These are phyloP conservation scores for Caenorhabditis doughertyi DNA, from an alignment of 2,888 invertebrate genomes.

Conservation along the genomic window DNA sequence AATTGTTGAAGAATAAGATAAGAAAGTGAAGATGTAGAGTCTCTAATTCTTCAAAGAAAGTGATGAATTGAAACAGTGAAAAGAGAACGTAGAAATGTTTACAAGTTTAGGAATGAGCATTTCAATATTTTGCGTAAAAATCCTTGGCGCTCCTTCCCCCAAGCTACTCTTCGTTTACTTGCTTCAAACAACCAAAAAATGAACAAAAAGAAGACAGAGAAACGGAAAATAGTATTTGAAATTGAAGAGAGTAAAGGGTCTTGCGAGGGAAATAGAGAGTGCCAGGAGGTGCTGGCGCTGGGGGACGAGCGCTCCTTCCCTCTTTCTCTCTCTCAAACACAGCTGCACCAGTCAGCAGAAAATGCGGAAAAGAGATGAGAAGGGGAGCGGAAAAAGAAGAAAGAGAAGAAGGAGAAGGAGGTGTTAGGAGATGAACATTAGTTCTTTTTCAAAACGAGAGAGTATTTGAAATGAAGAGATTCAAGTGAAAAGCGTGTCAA, in stretches of 20 bases:
- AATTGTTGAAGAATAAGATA: neutral
- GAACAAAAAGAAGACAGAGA: slow-evolving; percentile 45
- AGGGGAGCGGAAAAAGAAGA: neutral
- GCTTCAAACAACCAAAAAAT: slow-evolving; percentile 22
- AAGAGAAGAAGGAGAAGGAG: neutral
- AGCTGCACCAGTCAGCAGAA: slow-evolving; percentile 35
- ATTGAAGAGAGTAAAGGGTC: slow-evolving; percentile 38
- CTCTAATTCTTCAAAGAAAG: neutral
- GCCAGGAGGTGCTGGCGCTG: slow-evolving; percentile 56
- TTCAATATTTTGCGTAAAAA: slow-evolving; percentile 45
- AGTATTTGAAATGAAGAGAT: slow-evolving; percentile 11
- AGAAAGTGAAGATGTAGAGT: no score
- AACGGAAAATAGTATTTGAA: slow-evolving; percentile 26
- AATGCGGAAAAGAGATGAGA: neutral
- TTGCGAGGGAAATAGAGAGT: slow-evolving; percentile 41
- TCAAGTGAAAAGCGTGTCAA: slow-evolving; percentile 27
- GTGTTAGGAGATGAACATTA: slow-evolving; percentile 29
- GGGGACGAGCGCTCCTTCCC: no score
- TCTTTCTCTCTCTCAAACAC: slow-evolving; percentile 38
- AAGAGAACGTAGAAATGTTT: neutral
- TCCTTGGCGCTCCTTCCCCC: slow-evolving; percentile 4
- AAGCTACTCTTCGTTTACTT: slow-evolving; percentile 23
- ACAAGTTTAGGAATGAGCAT: slow-evolving; percentile 10
- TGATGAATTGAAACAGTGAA: neutral
- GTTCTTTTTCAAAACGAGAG: slow-evolving; percentile 32